Evolutionary conservation across 2,797 vertebrate genomes (phyloP).

Genomic region (Kryptolebias ocellatus): DNA sequence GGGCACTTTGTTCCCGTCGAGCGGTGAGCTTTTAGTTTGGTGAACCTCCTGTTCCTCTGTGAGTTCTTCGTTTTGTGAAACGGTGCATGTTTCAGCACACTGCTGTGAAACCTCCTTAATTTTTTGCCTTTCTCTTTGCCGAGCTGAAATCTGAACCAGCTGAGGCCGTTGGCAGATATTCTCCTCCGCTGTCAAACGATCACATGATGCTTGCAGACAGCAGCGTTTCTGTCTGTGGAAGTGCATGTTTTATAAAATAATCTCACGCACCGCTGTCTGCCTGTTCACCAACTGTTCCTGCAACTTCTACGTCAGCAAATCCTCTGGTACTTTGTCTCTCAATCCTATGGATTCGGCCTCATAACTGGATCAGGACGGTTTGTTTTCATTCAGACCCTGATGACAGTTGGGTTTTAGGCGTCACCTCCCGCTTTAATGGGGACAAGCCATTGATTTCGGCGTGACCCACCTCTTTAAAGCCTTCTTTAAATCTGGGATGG

Average conservation of each 20-base stretch:
- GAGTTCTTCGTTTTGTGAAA: slow-evolving; percentile 20
- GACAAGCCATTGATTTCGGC: not conserved
- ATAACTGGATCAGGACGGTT: slow-evolving; percentile 48
- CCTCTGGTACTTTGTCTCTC: slow-evolving; percentile 50
- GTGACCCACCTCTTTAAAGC: slow-evolving; percentile 40
- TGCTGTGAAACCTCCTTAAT: too few relatives aligned
- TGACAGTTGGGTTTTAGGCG: slow-evolving; percentile 42
- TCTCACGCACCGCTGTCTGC: slow-evolving; percentile 50
- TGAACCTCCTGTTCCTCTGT: slow-evolving; percentile 25
- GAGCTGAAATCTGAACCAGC: slow-evolving; percentile 53
- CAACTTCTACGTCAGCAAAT: slow-evolving; percentile 45
- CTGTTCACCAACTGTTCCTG: slow-evolving; percentile 53
- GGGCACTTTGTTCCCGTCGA: slow-evolving; percentile 14
- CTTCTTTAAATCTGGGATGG: slow-evolving; percentile 25
- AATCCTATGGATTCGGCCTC: slow-evolving; percentile 45
- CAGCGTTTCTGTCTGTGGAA: slow-evolving; percentile 2
- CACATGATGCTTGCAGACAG: slow-evolving; percentile 39
- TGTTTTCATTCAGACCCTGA: slow-evolving; percentile 25
- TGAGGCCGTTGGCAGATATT: slow-evolving; percentile 26
- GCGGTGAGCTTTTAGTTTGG: slow-evolving; percentile 24
- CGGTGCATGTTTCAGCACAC: too few relatives aligned
- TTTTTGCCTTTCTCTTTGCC: slow-evolving; percentile 39
- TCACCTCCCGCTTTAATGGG: slow-evolving; percentile 28
- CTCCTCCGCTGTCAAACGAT: slow-evolving; percentile 22
- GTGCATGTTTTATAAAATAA: slow-evolving; percentile 53